A percentile compares a stretch with the other conserved stretches of the same genome.
phyloP scores from a whole-genome alignment of 2,888 invertebrate genomes.

The Eulithis prunata region DNA sequence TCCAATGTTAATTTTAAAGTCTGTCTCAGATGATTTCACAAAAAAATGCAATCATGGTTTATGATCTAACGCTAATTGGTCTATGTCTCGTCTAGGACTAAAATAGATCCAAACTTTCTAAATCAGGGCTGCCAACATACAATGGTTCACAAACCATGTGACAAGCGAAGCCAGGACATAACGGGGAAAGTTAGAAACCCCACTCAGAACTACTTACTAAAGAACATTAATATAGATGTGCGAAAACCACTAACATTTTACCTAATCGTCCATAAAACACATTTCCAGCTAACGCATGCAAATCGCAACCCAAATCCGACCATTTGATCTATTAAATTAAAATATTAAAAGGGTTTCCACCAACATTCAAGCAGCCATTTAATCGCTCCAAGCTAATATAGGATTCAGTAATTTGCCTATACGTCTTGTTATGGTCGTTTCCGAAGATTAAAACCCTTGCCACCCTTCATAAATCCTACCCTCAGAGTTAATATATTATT shows the following conservation, averaged over 20 bases:
- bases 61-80: constrained; percentile 1
- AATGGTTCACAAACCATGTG: neutral
- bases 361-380: constrained; percentile 74
- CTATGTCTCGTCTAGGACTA: neutral
- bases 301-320: constrained; percentile 55
- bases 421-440: constrained; percentile 82
- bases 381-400: constrained; percentile 75
- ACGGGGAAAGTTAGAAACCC: constrained; percentile 5
- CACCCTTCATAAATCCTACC: constrained; percentile 81
- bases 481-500: constrained; percentile 76
- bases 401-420: constrained; percentile 81
- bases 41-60: constrained; percentile 6
- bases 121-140: neutral
- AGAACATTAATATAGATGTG: constrained; percentile 34
- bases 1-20: constrained; percentile 7
- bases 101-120: neutral
- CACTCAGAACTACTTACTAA: constrained; percentile 18
- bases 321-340: constrained; percentile 65
- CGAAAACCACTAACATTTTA: constrained; percentile 39
- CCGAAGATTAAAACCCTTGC: constrained; percentile 78
- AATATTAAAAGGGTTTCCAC: constrained; percentile 66
- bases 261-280: constrained; percentile 41
- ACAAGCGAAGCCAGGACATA: neutral
- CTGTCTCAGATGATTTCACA: neutral
- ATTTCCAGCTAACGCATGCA: constrained; percentile 46